These are phyloP conservation scores for Drosophila neotestacea DNA, from an alignment of 2,888 invertebrate species.

Conservation along the genomic window DNA sequence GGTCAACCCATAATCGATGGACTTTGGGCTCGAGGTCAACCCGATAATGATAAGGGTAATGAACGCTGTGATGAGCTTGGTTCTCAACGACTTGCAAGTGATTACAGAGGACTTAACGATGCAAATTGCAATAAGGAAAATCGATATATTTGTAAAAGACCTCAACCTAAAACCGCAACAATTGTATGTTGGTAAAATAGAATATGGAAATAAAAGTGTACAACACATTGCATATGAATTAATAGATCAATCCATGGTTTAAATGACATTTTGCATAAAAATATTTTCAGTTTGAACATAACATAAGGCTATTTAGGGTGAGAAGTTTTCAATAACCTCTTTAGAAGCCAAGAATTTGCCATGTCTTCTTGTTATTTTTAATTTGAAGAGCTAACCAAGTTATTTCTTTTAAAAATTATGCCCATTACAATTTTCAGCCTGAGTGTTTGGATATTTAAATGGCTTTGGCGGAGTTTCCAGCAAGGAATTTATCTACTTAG, in stretches of 20 bases:
- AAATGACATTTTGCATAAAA: too few relatives aligned
- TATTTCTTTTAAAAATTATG: conserved; percentile 1
- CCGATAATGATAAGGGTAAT: neutral
- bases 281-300: too few relatives aligned
- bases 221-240: too few relatives aligned
- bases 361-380: neutral
- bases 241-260: too few relatives aligned
- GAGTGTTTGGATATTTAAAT: conserved; percentile 4
- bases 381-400: neutral
- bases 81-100: too few relatives aligned
- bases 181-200: too few relatives aligned
- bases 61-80: neutral
- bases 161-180: neutral
- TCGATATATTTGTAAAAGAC: neutral
- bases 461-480: neutral
- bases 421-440: neutral
- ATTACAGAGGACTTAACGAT: neutral
- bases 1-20: neutral
- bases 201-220: too few relatives aligned
- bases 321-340: too few relatives aligned
- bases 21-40: neutral
- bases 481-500: conserved; percentile 29
- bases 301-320: too few relatives aligned
- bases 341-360: too few relatives aligned
- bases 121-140: neutral